Evolutionary conservation across 2,797 vertebrate species (phyloP).

Genomic region (Clarias fuscus): DNA sequence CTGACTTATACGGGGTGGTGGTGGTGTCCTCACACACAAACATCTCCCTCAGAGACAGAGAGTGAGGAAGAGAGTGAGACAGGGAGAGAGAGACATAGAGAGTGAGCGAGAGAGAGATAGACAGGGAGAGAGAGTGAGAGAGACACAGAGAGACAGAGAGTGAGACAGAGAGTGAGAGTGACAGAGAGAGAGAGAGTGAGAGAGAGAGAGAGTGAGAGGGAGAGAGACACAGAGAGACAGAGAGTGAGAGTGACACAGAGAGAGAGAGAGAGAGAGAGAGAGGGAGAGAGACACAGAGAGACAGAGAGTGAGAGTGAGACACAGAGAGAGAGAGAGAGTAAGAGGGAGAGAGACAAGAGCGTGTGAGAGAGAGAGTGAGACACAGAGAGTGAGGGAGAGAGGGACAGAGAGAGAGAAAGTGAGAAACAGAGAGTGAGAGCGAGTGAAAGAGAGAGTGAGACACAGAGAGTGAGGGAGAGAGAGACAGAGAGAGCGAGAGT

Average conservation of each 20-base stretch:
- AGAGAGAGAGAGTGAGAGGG: neutral
- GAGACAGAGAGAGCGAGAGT: neutral
- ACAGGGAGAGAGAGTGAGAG: too few species aligned
- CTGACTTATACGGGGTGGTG: too few species aligned
- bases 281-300: neutral
- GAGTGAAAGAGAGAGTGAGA: too few species aligned
- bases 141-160: neutral
- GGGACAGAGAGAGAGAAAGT: too few species aligned
- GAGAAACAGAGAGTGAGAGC: neutral
- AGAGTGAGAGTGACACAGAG: too few species aligned
- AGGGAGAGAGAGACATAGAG: too few species aligned
- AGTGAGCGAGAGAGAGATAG: too few species aligned
- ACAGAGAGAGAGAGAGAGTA: neutral
- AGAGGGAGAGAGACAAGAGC: neutral
- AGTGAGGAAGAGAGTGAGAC: too few species aligned
- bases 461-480: neutral
- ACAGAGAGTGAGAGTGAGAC: too few species aligned
- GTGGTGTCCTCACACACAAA: too few species aligned
- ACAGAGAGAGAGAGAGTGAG: neutral
- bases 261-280: too few species aligned
- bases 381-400: too few species aligned
- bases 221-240: neutral
- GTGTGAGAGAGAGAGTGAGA: neutral
- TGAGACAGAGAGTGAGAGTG: neutral
- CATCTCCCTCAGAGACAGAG: neutral